Base-by-base conservation (phyloP, 53 echinoderm and acorn worm genomes). In the Crossaster papposus region DNA sequence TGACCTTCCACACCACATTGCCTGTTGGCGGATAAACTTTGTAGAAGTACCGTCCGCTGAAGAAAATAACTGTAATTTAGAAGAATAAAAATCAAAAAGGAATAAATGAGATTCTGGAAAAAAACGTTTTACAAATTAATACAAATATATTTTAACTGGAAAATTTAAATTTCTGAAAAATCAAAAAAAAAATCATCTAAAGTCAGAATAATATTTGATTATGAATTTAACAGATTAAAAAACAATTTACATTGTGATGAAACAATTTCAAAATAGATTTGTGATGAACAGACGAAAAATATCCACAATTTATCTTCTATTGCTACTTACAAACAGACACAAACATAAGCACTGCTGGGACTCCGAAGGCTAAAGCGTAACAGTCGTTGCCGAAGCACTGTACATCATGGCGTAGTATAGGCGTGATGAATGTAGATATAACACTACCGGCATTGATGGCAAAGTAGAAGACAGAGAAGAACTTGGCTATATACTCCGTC, bases 391-490 rank as follows among this genome's bases (percentile, higher is more conserved):
- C 98, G 79, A 96, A 97, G 54, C 98, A 97, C 91, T 94, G 94
- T 22, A 96, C 92, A 79, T 97, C 98, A 38, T 95, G 94, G 30
- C 98, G 88, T 7, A 97, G 92, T 71, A 97, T 92, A 10, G 98
- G 98, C 17, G 98, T 97, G 17, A 96, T 6, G 79, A 97, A 97
- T 0, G 98, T 97, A 24, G 98, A 95, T 24, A 97, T 26, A 28
- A 97, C 90, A 79, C 98, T 97, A 0, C 98, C 98, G 54, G 90
- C 92, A 74, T 97, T 97, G 90, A 97, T 97, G 55, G 98, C 86
- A 74, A 97, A 97, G 73, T 97, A 97, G 89, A 97, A 97, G 22
- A 97, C 92, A 4, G 98, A 95, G 92, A 97, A 97, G 86, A 97
- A 97, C 83, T 93, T 86, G 85, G 91, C 91, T 23, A 97, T 77